These are phyloP conservation scores for Aldabrachelys gigantea DNA, from an alignment of 2,113 vertebrate genomes.

Conservation along the genomic window DNA sequence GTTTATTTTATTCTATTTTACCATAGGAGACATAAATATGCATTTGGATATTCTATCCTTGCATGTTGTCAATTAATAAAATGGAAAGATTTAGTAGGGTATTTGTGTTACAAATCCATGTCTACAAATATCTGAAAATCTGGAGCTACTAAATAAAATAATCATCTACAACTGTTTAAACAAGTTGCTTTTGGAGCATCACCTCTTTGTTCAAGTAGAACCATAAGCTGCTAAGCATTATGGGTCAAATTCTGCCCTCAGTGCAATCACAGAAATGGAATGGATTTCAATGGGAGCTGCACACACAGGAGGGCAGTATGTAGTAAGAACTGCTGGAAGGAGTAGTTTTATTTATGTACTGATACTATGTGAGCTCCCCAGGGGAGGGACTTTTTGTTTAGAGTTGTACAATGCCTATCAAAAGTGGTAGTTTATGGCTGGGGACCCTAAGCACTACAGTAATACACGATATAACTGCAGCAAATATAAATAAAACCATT, in stretches of 20 bases:
- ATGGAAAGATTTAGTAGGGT: conserved; percentile 42
- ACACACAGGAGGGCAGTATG: conserved; percentile 19
- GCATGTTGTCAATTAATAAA: conserved; percentile 57
- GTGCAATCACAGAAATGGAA: conserved; percentile 33
- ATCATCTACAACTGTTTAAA: conserved; percentile 54
- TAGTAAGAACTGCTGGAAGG: neutral
- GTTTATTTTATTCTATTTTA: conserved; percentile 64
- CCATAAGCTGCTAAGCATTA: conserved; percentile 34
- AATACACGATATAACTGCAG: neutral
- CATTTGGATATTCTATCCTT: conserved; percentile 63
- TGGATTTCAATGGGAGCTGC: conserved; percentile 1
- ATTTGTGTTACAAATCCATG: conserved; percentile 46
- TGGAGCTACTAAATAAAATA: conserved; percentile 45
- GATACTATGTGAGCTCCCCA: neutral
- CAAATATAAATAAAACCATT: neutral
- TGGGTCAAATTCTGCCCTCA: conserved; percentile 2
- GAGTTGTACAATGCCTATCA: neutral
- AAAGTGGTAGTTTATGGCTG: neutral
- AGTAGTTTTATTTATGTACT: conserved; percentile 7
- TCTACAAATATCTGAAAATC: conserved; percentile 53
- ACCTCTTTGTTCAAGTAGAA: conserved; percentile 42
- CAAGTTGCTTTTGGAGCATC: conserved; percentile 41
- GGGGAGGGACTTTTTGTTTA: neutral
- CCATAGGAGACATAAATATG: conserved; percentile 51
- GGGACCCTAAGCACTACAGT: neutral